A percentile compares a stretch with the other conserved stretches of the same genome.
Evolutionary conservation across 2,797 vertebrate species (phyloP).

Genomic region (Malacoctenus gilli): DNA sequence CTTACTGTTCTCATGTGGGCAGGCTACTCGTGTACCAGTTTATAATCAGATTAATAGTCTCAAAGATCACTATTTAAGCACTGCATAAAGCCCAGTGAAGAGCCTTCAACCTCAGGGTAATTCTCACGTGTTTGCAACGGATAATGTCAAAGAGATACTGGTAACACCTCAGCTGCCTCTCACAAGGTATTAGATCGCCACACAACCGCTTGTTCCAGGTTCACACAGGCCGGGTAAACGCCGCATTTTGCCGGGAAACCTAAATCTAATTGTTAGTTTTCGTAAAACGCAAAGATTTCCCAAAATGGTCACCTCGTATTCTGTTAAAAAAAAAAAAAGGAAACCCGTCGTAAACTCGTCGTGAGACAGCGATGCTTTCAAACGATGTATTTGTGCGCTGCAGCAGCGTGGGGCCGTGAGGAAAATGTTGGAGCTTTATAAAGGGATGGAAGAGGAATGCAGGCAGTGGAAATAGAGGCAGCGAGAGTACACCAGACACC

Average conservation of each 20-base stretch:
- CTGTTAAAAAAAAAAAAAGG: no score
- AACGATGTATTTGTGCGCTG: background rate
- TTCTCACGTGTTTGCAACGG: constrained; percentile 70
- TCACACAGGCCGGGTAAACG: constrained; percentile 33
- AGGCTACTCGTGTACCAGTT: constrained; percentile 54
- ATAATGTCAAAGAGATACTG: constrained; percentile 81
- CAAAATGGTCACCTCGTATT: no score
- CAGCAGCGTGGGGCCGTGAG: constrained; percentile 24
- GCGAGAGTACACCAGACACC: constrained; percentile 60
- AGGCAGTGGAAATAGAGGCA: constrained; percentile 65
- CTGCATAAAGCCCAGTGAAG: constrained; percentile 50
- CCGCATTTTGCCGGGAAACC: no score
- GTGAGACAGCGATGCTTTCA: background rate
- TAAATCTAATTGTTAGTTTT: no score
- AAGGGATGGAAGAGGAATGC: constrained; percentile 61
- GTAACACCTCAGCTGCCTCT: constrained; percentile 72
- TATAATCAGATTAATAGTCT: constrained; percentile 75
- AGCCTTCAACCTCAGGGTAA: constrained; percentile 51
- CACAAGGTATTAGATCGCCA: constrained; percentile 71
- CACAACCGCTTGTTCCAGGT: constrained; percentile 40
- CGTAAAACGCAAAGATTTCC: no score
- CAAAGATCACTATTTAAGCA: constrained; percentile 52
- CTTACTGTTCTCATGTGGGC: constrained; percentile 63
- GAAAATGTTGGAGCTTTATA: constrained; percentile 61
- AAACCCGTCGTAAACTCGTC: no score